Conservation (phyloP, 2,113 vertebrate species). For the Melanerpes formicivorus region DNA sequence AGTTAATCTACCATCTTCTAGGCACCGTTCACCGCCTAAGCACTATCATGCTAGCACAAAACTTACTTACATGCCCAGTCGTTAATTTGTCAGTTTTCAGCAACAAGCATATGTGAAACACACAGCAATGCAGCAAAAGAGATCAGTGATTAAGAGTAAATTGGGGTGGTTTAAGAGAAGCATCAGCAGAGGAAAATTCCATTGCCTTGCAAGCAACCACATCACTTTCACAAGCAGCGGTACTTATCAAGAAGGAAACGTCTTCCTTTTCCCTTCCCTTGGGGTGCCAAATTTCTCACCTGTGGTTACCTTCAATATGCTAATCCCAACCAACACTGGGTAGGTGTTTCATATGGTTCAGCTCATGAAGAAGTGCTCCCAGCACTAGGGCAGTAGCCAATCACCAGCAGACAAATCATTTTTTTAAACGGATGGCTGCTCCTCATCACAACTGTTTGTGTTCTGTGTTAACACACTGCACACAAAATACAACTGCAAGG, state of each 20-base stretch:
- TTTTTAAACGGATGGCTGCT: conserved; percentile 9
- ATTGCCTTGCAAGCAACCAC: conserved; percentile 14
- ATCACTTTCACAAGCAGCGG: neutral
- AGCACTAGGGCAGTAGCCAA: neutral
- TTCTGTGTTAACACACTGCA: neutral
- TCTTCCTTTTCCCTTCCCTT: neutral
- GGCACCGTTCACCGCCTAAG: neutral
- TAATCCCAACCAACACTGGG: neutral
- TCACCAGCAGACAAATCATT: conserved; percentile 1
- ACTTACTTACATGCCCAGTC: neutral
- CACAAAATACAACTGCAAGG: fast-evolving
- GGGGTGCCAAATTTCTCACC: neutral
- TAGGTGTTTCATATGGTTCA: conserved; percentile 13
- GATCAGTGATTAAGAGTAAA: conserved; percentile 54
- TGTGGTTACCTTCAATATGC: neutral
- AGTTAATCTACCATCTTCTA: neutral
- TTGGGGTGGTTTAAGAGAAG: conserved; percentile 38
- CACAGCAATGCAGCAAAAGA: conserved; percentile 30
- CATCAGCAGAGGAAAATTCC: conserved; percentile 71
- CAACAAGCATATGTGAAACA: neutral
- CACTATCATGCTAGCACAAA: neutral
- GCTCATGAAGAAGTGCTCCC: neutral
- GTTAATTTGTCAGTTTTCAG: neutral
- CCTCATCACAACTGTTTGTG: neutral
- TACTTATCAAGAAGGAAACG: neutral